Evolutionary conservation across 2,113 vertebrate species (phyloP).

Genomic region (Anhinga anhinga): DNA sequence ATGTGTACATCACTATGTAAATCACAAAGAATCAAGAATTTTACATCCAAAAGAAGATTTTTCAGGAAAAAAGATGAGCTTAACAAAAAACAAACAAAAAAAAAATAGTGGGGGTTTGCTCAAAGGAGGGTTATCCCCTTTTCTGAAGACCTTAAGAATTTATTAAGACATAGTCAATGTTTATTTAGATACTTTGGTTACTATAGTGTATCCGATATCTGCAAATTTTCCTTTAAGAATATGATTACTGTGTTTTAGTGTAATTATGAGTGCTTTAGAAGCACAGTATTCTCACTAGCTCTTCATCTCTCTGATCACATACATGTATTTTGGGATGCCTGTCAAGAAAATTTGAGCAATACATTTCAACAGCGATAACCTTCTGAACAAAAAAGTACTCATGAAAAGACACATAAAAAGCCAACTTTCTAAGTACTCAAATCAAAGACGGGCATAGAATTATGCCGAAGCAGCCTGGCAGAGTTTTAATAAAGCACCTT

Average conservation of each 20-base stretch:
- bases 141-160: not conserved
- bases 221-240: slow-evolving; percentile 3
- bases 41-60: not conserved
- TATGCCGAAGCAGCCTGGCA: not conserved
- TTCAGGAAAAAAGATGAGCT: not conserved
- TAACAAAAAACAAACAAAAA: not conserved
- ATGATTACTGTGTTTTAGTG: not conserved
- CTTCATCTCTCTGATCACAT: not conserved
- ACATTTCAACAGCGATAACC: slow-evolving; percentile 5
- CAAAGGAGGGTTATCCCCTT: not conserved
- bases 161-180: not conserved
- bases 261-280: slow-evolving; percentile 6
- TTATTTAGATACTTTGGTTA: not conserved
- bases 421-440: not conserved
- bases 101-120: fast-evolving
- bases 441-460: not conserved
- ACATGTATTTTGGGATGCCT: not conserved
- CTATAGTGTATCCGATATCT: not conserved
- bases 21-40: not conserved
- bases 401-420: not conserved
- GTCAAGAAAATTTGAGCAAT: slow-evolving; percentile 29
- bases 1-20: not conserved
- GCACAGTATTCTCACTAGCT: not conserved
- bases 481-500: not conserved
- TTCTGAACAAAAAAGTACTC: not conserved